Base-by-base conservation (phyloP, 2,113 vertebrate genomes). In the Antennarius striatus region DNA sequence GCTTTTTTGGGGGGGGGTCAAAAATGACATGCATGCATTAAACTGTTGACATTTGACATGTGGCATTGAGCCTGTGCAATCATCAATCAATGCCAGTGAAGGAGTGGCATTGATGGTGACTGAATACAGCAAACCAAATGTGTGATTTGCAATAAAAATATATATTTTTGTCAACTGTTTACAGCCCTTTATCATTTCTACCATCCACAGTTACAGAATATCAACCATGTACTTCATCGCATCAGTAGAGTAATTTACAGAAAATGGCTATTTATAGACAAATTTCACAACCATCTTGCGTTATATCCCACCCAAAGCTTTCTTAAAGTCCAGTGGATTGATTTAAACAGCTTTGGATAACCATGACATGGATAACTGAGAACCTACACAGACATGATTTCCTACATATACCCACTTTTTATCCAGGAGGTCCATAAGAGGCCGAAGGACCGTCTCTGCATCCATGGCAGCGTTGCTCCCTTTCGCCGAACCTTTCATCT, bases 351-450 rank as follows among this genome's bases (percentile, higher is more conserved):
- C 22, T 22, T 22, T 22, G 22, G 22, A 22, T 22, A 22, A 22
- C 22, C 22, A 22, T 22, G 22, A 22, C 22, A 1, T 22, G 22
- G 22, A 22, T 2, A 22, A 22, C 22, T 22, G 22, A 22, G 22
- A 22, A 22, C 22, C 22, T 22, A 22, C 22, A 22, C 10, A 15
- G 3, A 56, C 8, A 3, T 48, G 30, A 10, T 4, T 61, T 65
- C 78, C 15, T 64, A 12, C 15, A 16, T 42, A 71, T 63, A 85
- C 87, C 15, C 40, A 99, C 98, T 90, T 99, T 91, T 96, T 99
- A 86, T 99, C 98, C 76, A 99, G 90, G 63, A 98, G 95, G 71
- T 99, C 97, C 97, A 98, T 99, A 28, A 99, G 95, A 0, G 96
- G 95, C 28, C 97, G 90, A 36, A 99, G 89, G 28, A 95, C 96